phyloP scores from a whole-genome alignment of 2,888 invertebrate species.

The Tupiocoris notatus region DNA sequence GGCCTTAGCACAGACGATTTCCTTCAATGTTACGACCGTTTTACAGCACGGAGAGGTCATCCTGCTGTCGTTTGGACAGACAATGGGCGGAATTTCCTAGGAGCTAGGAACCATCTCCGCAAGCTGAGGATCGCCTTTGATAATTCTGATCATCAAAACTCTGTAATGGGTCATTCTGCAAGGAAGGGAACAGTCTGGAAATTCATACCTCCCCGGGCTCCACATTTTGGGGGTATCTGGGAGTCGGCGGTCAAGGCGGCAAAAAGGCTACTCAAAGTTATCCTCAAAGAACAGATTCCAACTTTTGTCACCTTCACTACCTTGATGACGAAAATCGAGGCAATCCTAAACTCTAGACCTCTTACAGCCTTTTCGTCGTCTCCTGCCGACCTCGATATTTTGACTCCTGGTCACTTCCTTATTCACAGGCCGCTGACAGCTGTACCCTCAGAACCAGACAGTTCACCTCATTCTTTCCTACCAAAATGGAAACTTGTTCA shows the following conservation, averaged over 20 bases:
- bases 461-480: background rate
- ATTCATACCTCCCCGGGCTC: conserved; percentile 29
- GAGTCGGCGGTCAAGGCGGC: conserved; percentile 24
- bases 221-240: conserved; percentile 29
- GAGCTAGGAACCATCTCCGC: background rate
- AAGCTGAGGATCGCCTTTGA: background rate
- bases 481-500: conserved; percentile 8
- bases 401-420: conserved; percentile 26
- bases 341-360: conserved; percentile 18
- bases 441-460: background rate
- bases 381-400: background rate
- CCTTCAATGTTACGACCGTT: too few species aligned
- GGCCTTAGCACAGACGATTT: too few species aligned
- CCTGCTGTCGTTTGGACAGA: background rate
- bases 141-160: background rate
- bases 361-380: background rate
- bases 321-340: background rate
- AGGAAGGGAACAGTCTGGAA: background rate
- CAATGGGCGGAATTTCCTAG: background rate
- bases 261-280: conserved; percentile 30
- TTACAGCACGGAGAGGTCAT: background rate
- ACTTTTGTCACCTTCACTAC: background rate
- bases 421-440: conserved; percentile 3
- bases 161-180: background rate
- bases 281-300: background rate